Evolutionary conservation across 1,140 invertebrate genomes (phyloP).

Genomic region (Zaprionus taronus): DNA sequence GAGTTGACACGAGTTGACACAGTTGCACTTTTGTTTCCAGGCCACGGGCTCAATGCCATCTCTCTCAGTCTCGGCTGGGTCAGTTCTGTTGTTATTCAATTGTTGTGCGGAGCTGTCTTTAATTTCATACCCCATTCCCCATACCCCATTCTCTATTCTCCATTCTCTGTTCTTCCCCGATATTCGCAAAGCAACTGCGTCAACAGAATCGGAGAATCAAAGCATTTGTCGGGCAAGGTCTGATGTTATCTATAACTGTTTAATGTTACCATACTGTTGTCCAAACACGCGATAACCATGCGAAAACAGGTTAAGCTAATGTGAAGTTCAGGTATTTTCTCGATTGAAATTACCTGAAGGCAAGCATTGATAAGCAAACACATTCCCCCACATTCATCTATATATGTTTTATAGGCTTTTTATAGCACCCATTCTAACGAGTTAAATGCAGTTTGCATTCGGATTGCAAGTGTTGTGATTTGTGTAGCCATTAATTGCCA

Average conservation of each 20-base stretch:
- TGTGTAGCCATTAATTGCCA: neutral
- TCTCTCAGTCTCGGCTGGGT: conserved; percentile 23
- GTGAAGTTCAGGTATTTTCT: conserved; percentile 19
- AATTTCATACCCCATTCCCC: neutral
- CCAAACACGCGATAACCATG: conserved; percentile 14
- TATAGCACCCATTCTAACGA: neutral
- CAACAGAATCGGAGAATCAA: conserved; percentile 49
- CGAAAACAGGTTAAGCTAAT: conserved; percentile 24
- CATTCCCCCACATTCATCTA: neutral
- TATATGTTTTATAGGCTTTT: neutral
- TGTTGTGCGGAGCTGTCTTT: conserved; percentile 19
- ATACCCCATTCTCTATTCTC: neutral
- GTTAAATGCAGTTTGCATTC: neutral
- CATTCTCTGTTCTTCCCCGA: neutral
- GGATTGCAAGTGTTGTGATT: neutral
- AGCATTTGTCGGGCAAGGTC: conserved; percentile 51
- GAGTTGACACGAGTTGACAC: conserved; percentile 55
- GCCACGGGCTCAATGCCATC: conserved; percentile 51
- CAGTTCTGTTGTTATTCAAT: conserved; percentile 41
- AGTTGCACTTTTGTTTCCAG: conserved; percentile 36
- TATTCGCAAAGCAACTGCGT: conserved; percentile 27
- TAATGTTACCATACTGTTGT: conserved; percentile 29
- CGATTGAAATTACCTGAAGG: neutral
- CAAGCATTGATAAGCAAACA: conserved; percentile 4
- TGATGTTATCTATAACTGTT: conserved; percentile 29